Evolutionary conservation across 2,888 invertebrate genomes (phyloP), one percentile per base, ranked within the genome.

Genomic region (Meghimatium bilineatum): DNA sequence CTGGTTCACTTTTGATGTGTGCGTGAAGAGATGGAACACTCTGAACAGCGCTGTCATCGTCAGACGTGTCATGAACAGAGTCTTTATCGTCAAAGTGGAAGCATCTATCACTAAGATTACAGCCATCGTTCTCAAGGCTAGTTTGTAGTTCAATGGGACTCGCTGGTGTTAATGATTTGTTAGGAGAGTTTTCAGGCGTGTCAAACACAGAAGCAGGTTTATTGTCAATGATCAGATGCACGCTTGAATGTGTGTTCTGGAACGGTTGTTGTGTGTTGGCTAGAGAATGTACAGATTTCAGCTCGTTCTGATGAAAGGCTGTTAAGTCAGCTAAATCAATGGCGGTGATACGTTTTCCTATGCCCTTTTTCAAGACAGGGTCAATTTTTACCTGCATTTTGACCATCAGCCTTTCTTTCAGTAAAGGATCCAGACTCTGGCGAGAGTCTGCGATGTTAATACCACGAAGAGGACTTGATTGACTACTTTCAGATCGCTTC

Each of bases 311-410:
- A 17, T 74, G 71, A n/a, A 49, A 67, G 12, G 63, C 23, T 44
- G 66, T 74, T 12, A 84, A 75, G 20, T 84, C 84, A n/a, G 84
- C 44, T 29, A 84, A 49, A 44, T 84, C 80, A n/a, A 84, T 84
- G 67, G 72, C 84, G 2, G 84, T 84, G 36, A 49, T 32, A 1
- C 84, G 74, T 36, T 79, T 84, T 10, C 84, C 84, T 12, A 84
- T 79, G 10, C 71, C 84, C 17, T 71, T 76, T 29, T 75, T 79
- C n/a, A 84, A 20, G n/a, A 66, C 56, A 6, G 84, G 80, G 67
- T 84, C 84, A 20, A 84, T 84, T 44, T 83, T 83, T 26, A 78
- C 78, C 36, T 83, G 76, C 82, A 77, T 82, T 56, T 82, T 82
- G 8, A 75, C 66, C 17, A 77, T 66, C 17, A 78, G 78, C 32